Percentiles rank a stretch among this genome's conserved stretches.
Conservation (phyloP, 2,888 invertebrate genomes). For the Lypha dubia region DNA sequence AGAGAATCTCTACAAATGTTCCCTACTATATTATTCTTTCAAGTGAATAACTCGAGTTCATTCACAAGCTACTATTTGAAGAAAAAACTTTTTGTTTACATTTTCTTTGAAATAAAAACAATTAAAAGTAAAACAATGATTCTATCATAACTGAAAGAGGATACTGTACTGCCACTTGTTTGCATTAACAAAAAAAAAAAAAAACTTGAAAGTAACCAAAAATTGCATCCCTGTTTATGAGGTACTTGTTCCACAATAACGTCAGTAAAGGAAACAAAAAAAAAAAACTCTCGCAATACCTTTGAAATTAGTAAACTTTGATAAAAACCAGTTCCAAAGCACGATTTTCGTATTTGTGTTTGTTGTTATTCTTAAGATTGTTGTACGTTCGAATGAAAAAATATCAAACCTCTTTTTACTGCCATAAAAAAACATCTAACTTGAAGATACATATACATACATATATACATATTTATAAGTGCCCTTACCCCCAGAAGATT, state of each 20-base stretch:
- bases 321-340: slow-evolving; percentile 65
- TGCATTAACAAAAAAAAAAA: slow-evolving; percentile 13
- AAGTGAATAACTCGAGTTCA: background rate
- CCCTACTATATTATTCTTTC: too few relatives aligned
- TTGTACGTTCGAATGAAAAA: slow-evolving; percentile 2
- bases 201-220: slow-evolving; percentile 25
- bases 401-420: slow-evolving; percentile 43
- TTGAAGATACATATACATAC: background rate
- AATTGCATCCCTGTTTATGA: slow-evolving; percentile 35
- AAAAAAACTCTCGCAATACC: slow-evolving; percentile 38
- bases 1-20: too few relatives aligned
- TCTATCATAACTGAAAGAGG: background rate
- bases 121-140: background rate
- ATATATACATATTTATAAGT: background rate
- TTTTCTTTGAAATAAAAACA: background rate
- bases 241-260: slow-evolving; percentile 34
- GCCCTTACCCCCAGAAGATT: background rate
- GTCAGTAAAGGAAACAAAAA: slow-evolving; percentile 21
- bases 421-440: slow-evolving; percentile 1
- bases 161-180: slow-evolving; percentile 34
- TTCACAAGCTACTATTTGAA: background rate
- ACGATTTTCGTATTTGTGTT: slow-evolving; percentile 49
- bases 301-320: slow-evolving; percentile 41
- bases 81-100: too few relatives aligned
- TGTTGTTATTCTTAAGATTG: slow-evolving; percentile 34